Evolutionary conservation across 2,888 invertebrate genomes (phyloP), one percentile per base, ranked within the genome.

Genomic region (Dioctria rufipes): DNA sequence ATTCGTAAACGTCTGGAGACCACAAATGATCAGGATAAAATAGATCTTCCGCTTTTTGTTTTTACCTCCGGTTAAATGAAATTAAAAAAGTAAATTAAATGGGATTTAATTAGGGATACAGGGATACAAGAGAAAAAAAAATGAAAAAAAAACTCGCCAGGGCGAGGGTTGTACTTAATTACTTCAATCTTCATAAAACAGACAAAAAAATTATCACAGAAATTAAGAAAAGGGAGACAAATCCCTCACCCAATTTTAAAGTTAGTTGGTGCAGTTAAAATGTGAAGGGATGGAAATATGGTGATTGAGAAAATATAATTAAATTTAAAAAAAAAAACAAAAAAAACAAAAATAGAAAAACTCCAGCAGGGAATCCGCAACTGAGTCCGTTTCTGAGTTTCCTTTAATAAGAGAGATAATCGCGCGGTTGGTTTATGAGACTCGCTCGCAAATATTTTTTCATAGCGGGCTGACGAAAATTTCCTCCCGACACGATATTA

Each of bases 31-130:
- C 71, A 54, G 67, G 67, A 46, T 67, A 43, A 46, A 67, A 46
- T 46, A 25, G 67, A 67, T 67, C 43, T 46, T 25, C 43, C 13
- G 9, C 46, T 40, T 43, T 42, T 42, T 66, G 13, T 43, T 42
- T 43, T 43, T n/a, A 43, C 42, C 40, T 67, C 43, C 58, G 58
- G 40, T 5, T 46, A 42, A 75, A 75, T 13, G 9, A 37, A 58
- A 73, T 39, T 60, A 61, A 58, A 75, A 67, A 75, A 58, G 60
- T 75, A 75, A 71, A 71, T 71, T 71, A 54, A 71, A n/a, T n/a
- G 54, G 71, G 46, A 51, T 39, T 71, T 71, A 71, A 71, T 71
- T 54, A 51, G 71, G 51, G n/a, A 71, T n/a, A 9, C 6, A 46
- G 5, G 49, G 54, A 71, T 39, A 39, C 39, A 39, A 25, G 37